Evolutionary conservation across 2,113 vertebrate species (phyloP).

Genomic region (Seriola rivoliana): DNA sequence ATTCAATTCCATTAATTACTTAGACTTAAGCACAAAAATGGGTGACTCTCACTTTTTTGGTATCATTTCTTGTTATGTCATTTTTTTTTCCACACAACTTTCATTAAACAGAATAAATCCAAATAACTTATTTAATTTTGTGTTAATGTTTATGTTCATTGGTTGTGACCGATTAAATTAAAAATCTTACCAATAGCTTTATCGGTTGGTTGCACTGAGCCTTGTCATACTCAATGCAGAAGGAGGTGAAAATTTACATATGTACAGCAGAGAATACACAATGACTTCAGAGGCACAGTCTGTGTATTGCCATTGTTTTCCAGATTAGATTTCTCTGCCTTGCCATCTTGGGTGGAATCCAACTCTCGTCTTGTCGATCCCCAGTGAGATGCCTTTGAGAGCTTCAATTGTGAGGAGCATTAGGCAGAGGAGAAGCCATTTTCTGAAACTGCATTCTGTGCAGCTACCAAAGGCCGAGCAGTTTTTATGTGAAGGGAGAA

Average conservation of each 20-base stretch:
- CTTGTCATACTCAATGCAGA: neutral
- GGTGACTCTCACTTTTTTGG: too few species aligned
- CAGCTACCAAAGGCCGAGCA: neutral
- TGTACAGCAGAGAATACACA: neutral
- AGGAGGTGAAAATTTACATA: neutral
- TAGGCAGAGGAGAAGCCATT: constrained; percentile 13
- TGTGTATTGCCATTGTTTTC: constrained; percentile 31
- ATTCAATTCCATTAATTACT: too few species aligned
- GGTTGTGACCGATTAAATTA: too few species aligned
- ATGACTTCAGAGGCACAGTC: neutral
- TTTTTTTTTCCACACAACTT: too few species aligned
- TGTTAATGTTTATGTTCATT: too few species aligned
- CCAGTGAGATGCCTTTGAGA: constrained; percentile 19
- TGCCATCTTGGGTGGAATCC: constrained; percentile 23
- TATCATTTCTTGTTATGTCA: too few species aligned
- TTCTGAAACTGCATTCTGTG: neutral
- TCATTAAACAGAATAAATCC: too few species aligned
- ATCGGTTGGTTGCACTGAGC: neutral
- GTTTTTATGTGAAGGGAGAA: too few species aligned
- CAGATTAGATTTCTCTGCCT: constrained; percentile 32
- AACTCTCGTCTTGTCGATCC: constrained; percentile 7
- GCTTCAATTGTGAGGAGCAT: constrained; percentile 22
- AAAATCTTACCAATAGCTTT: neutral
- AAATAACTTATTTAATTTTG: too few species aligned
- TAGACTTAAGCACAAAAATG: too few species aligned